Percentiles rank a stretch among this genome's conserved stretches.
These are phyloP conservation scores for Lophius americanus DNA, from an alignment of 2,797 vertebrate genomes.

Conservation along the genomic window DNA sequence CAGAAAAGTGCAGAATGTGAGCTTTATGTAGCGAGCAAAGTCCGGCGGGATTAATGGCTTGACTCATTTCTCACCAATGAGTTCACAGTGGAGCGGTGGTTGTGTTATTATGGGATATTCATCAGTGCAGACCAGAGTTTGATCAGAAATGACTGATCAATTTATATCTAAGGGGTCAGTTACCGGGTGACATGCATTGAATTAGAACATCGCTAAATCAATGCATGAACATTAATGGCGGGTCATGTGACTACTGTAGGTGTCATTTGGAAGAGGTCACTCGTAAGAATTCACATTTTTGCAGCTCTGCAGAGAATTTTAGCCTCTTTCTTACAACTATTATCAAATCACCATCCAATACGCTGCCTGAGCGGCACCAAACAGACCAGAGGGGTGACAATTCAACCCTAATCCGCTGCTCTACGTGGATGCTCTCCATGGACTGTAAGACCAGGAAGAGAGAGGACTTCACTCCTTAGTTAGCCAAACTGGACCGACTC, in stretches of 20 bases:
- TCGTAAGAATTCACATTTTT: background rate
- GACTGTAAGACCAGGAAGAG: no score
- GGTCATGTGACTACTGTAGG: background rate
- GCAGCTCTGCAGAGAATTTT: background rate
- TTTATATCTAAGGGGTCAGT: background rate
- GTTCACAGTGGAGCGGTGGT: slow-evolving; percentile 27
- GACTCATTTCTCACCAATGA: slow-evolving; percentile 46
- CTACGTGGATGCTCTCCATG: no score
- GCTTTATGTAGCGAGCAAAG: slow-evolving; percentile 16
- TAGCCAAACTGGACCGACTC: no score
- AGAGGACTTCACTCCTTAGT: no score
- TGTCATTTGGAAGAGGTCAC: background rate
- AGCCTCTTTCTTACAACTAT: no score
- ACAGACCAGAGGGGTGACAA: background rate
- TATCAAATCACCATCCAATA: background rate
- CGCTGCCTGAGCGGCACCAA: background rate
- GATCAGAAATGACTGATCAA: slow-evolving; percentile 10
- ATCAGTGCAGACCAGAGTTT: slow-evolving; percentile 20
- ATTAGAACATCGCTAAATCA: background rate
- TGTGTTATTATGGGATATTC: background rate
- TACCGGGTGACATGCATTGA: background rate
- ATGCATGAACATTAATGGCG: background rate
- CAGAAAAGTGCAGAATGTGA: slow-evolving; percentile 23
- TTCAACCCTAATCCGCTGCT: no score
- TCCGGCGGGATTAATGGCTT: slow-evolving; percentile 5